Percentiles rank a stretch among this genome's conserved stretches.
Conservation (phyloP, 1,140 invertebrate genomes). For the Brachionus plicatilis region DNA sequence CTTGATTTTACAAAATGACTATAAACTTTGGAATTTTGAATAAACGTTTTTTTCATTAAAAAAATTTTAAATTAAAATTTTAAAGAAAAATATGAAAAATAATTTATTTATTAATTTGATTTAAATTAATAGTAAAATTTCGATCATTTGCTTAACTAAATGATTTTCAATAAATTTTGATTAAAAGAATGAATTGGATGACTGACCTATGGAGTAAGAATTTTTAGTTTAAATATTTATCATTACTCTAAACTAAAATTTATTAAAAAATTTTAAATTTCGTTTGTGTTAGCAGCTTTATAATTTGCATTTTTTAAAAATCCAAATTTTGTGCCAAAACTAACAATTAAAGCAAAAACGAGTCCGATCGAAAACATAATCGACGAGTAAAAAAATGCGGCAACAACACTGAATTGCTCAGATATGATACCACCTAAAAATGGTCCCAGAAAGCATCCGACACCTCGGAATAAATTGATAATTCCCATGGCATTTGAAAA, state of each 20-base stretch:
- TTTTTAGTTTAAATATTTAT: too few relatives aligned
- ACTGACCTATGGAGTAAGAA: too few relatives aligned
- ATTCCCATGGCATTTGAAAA: conserved; percentile 38
- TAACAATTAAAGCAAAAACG: background rate
- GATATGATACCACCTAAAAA: conserved; percentile 12
- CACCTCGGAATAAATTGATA: conserved; percentile 30
- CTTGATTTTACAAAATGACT: too few relatives aligned
- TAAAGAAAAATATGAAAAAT: too few relatives aligned
- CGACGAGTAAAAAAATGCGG: background rate
- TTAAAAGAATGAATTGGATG: too few relatives aligned
- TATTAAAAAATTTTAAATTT: background rate
- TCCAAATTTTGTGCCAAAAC: background rate
- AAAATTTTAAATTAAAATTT: too few relatives aligned
- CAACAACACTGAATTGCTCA: background rate
- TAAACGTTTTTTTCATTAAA: too few relatives aligned
- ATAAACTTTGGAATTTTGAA: too few relatives aligned
- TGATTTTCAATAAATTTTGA: too few relatives aligned
- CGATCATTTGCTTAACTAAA: too few relatives aligned
- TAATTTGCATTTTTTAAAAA: background rate
- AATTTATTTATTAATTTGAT: too few relatives aligned
- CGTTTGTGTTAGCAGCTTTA: background rate
- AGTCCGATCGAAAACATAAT: background rate
- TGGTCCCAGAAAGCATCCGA: conserved; percentile 34
- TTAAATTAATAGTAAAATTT: too few relatives aligned
- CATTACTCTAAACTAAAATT: background rate